A percentile compares a stretch with the other conserved stretches of the same genome.
Evolutionary conservation across 2,888 invertebrate species (phyloP).

Genomic region (Ichneumon xanthorius): DNA sequence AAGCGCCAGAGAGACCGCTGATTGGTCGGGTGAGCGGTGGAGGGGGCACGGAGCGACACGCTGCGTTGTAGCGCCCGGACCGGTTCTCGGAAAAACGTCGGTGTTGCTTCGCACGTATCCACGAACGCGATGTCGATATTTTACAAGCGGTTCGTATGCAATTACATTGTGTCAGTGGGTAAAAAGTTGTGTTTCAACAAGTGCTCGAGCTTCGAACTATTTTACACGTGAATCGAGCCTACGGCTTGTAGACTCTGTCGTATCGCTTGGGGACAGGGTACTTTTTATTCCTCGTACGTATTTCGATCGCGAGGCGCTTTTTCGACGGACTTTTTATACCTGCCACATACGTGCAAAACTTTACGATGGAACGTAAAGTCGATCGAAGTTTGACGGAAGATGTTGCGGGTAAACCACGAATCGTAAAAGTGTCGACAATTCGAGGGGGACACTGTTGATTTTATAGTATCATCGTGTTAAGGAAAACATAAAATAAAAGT

Average conservation of each 20-base stretch:
- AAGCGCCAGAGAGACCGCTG: neutral
- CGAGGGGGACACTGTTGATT: too few relatives aligned
- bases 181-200: neutral
- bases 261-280: neutral
- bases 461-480: too few relatives aligned
- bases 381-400: neutral
- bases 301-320: neutral
- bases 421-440: too few relatives aligned
- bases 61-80: neutral
- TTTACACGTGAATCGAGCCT: neutral
- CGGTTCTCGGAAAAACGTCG: neutral
- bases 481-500: too few relatives aligned
- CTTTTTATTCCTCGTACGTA: neutral
- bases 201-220: neutral
- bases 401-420: too few relatives aligned
- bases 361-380: slow-evolving; percentile 15
- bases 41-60: neutral
- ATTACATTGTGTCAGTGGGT: neutral
- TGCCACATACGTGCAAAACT: slow-evolving; percentile 7
- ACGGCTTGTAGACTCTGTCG: neutral
- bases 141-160: neutral
- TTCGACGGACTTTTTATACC: slow-evolving; percentile 21
- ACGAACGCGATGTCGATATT: neutral
- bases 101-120: neutral
- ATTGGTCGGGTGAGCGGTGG: neutral